Evolutionary conservation across 2,113 vertebrate genomes (phyloP).

Genomic region (Paratilapia polleni): DNA sequence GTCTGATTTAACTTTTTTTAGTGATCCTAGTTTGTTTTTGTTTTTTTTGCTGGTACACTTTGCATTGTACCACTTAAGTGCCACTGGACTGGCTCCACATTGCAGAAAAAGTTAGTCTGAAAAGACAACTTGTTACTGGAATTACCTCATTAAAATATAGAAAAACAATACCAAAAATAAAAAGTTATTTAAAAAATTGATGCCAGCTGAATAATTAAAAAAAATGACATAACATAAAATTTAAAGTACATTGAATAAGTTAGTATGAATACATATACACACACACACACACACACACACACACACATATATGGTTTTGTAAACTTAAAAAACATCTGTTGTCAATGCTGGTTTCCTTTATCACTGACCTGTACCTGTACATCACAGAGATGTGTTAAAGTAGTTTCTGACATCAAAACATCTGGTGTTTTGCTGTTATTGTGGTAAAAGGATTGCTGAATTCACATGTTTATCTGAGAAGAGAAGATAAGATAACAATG

Average conservation of each 20-base stretch:
- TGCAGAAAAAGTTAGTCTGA: not conserved
- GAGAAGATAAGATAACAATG: not conserved
- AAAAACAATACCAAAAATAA: not conserved
- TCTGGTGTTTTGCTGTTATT: not conserved
- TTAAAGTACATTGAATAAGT: too few species aligned
- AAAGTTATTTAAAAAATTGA: not conserved
- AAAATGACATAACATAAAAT: too few species aligned
- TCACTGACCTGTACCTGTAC: not conserved
- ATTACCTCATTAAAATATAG: not conserved
- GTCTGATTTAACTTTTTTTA: not conserved
- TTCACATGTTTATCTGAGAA: not conserved
- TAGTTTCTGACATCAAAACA: too few species aligned
- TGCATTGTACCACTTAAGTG: not conserved
- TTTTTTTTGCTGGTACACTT: not conserved
- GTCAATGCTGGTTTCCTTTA: not conserved
- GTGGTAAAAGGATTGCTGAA: not conserved
- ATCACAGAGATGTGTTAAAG: not conserved
- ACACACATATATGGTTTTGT: too few species aligned
- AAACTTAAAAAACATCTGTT: not conserved
- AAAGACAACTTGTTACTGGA: not conserved
- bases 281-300: too few species aligned
- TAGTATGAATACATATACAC: too few species aligned
- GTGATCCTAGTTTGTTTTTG: rapidly evolving
- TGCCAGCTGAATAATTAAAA: not conserved
- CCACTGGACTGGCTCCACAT: not conserved